Evolutionary conservation across 2,888 invertebrate species (phyloP).

Genomic region (Nemotelus nigrinus): DNA sequence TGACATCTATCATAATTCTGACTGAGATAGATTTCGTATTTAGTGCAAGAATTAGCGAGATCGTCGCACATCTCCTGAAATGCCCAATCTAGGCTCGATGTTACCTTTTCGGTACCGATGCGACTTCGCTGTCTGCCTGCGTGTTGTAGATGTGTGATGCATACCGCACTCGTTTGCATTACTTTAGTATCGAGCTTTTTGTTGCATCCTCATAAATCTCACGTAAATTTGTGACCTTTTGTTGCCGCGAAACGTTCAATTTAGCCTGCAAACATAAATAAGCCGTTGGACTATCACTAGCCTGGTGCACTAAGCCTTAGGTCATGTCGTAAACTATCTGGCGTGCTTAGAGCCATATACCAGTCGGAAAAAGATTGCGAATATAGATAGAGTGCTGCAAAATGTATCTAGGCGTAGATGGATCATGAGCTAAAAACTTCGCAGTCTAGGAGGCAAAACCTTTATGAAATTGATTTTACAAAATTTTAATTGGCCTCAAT

Average conservation of each 20-base stretch:
- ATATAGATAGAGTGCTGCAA: too few species aligned
- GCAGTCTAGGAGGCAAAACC: too few species aligned
- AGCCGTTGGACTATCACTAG: slow-evolving; percentile 39
- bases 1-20: slow-evolving; percentile 33
- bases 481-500: too few species aligned
- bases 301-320: slow-evolving; percentile 18
- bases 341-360: background rate
- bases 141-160: slow-evolving; percentile 8
- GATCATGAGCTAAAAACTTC: too few species aligned
- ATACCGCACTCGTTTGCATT: background rate
- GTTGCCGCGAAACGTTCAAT: slow-evolving; percentile 48
- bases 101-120: background rate
- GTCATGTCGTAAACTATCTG: slow-evolving; percentile 21
- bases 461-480: too few species aligned
- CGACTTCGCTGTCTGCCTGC: background rate
- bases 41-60: background rate
- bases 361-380: slow-evolving; percentile 13
- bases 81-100: background rate
- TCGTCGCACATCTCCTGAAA: background rate
- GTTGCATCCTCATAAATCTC: slow-evolving; percentile 51
- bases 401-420: too few species aligned
- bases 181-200: slow-evolving; percentile 37
- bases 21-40: background rate
- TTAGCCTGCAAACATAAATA: slow-evolving; percentile 48
- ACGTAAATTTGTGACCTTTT: slow-evolving; percentile 51